Evolutionary conservation across 2,797 vertebrate genomes (phyloP).

Genomic region (Chloroceryle inda): DNA sequence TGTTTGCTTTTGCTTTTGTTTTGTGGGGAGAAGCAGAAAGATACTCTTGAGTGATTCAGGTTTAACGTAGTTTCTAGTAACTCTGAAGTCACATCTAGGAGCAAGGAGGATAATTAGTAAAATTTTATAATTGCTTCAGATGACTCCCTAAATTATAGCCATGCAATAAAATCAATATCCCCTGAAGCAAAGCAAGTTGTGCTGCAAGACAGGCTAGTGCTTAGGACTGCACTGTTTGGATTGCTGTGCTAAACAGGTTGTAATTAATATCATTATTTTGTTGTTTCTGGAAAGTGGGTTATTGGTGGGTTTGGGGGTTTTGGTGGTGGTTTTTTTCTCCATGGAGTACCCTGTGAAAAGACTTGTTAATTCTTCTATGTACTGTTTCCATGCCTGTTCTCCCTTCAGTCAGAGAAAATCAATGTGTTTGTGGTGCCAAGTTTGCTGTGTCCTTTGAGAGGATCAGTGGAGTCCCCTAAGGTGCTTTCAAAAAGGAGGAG

Average conservation of each 20-base stretch:
- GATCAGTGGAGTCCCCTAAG: not conserved
- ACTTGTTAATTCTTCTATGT: not conserved
- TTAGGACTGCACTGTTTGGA: not conserved
- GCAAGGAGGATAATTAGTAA: not conserved
- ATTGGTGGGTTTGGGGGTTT: not conserved
- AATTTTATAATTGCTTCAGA: not conserved
- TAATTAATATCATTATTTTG: not conserved
- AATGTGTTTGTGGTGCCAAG: not conserved
- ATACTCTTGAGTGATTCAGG: not conserved
- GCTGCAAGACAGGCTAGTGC: not conserved
- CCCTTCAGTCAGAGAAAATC: not conserved
- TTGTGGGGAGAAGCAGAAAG: slow-evolving; percentile 28
- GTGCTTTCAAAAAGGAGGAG: not conserved
- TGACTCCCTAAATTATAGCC: not conserved
- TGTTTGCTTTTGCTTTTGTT: not conserved
- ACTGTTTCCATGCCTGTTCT: not conserved
- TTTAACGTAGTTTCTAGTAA: slow-evolving; percentile 9
- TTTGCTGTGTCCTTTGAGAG: not conserved
- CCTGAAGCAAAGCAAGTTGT: not conserved
- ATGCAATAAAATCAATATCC: not conserved
- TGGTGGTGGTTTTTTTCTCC: not conserved
- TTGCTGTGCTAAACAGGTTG: not conserved
- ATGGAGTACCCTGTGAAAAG: not conserved
- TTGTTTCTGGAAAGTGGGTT: not conserved
- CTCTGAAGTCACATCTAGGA: slow-evolving; percentile 42